Conservation (phyloP, 2,797 vertebrate species). For the Silurus aristotelis region DNA sequence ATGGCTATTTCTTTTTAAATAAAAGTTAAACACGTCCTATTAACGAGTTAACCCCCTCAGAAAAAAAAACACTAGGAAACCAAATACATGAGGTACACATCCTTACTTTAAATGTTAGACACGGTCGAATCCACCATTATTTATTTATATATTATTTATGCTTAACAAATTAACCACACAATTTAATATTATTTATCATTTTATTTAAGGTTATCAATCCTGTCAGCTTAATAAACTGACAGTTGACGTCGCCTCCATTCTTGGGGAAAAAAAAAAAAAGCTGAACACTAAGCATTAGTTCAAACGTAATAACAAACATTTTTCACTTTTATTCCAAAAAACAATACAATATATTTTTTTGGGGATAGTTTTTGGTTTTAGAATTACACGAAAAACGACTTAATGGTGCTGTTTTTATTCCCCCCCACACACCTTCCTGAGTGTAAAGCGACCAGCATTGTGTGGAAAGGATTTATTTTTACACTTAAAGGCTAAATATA, state of each 20-base stretch:
- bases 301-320: background rate
- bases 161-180: fast-evolving
- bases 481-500: background rate
- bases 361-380: background rate
- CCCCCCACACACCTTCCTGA: background rate
- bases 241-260: conserved; percentile 20
- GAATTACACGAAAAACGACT: background rate
- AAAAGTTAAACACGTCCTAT: background rate
- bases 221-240: conserved; percentile 9
- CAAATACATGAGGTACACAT: background rate
- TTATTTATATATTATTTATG: background rate
- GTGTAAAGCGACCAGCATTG: background rate
- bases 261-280: background rate
- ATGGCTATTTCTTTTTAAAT: no score
- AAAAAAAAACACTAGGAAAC: background rate
- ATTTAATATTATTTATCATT: background rate
- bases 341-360: no score
- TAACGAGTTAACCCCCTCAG: background rate
- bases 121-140: background rate
- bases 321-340: background rate
- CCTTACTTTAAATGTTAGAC: background rate
- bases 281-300: conserved; percentile 20
- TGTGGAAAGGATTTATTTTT: background rate
- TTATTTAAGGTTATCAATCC: background rate
- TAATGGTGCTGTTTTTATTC: background rate